phyloP scores from a whole-genome alignment of 2,888 invertebrate species.

The Alsophila aescularia region DNA sequence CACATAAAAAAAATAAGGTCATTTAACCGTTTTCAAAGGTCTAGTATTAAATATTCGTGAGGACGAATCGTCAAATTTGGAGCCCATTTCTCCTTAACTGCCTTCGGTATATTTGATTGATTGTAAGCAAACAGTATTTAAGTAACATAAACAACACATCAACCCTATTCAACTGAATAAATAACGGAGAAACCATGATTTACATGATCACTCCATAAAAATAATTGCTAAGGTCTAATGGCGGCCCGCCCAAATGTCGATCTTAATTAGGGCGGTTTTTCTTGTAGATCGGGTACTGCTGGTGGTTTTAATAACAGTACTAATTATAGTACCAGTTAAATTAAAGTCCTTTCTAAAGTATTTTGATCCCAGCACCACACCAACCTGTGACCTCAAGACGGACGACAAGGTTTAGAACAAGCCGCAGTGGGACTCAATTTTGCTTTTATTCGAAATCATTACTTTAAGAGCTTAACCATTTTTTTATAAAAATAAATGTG shows the following conservation, averaged over 20 bases:
- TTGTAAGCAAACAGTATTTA: slow-evolving; percentile 2
- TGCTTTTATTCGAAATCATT: too few relatives aligned
- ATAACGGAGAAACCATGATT: slow-evolving; percentile 28
- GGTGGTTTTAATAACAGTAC: background rate
- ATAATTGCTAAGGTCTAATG: slow-evolving; percentile 36
- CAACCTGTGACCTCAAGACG: background rate
- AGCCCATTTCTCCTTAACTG: background rate
- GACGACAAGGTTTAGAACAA: too few relatives aligned
- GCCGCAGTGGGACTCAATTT: too few relatives aligned
- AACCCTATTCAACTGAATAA: slow-evolving; percentile 29
- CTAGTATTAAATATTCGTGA: too few relatives aligned
- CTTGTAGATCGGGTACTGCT: background rate
- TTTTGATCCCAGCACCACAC: background rate
- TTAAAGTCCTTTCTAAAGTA: background rate
- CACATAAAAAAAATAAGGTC: too few relatives aligned
- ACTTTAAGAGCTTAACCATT: too few relatives aligned
- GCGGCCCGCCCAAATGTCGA: slow-evolving; percentile 21
- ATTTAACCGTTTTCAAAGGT: background rate
- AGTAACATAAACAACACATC: slow-evolving; percentile 23
- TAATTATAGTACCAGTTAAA: too few relatives aligned
- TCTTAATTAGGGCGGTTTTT: slow-evolving; percentile 24
- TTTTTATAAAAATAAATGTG: too few relatives aligned
- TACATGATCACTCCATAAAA: slow-evolving; percentile 38
- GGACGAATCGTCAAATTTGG: too few relatives aligned
- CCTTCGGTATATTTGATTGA: background rate